These are phyloP conservation scores for Ceratosolen fusciceps DNA, from an alignment of 1,140 invertebrate species.

Conservation along the genomic window DNA sequence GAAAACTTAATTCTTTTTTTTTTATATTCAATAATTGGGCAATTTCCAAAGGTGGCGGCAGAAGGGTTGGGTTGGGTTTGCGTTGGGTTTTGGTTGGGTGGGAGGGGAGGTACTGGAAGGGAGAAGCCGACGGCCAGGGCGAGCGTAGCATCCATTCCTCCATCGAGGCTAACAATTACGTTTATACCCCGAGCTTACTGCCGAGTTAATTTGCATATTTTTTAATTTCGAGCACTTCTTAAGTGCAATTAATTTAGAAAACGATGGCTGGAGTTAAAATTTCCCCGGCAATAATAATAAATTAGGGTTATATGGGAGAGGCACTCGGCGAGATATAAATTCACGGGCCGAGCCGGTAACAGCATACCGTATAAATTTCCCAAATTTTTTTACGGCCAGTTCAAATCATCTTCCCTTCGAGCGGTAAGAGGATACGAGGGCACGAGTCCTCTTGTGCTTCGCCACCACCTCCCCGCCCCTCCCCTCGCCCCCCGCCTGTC, in stretches of 20 bases:
- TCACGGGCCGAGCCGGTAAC: neutral
- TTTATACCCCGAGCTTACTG: no score
- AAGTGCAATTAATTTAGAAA: neutral
- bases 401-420: constrained; percentile 1
- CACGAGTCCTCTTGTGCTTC: no score
- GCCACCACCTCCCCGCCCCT: neutral
- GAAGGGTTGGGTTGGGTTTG: no score
- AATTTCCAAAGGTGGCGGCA: no score
- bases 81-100: no score
- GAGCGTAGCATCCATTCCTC: no score
- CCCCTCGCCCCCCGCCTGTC: neutral
- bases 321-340: neutral
- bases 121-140: no score
- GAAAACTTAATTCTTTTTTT: no score
- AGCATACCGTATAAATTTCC: constrained; percentile 14
- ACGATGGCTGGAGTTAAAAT: neutral
- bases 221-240: no score
- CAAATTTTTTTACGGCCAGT: constrained; percentile 6
- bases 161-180: no score
- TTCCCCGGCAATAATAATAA: constrained; percentile 5
- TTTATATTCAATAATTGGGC: no score
- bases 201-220: neutral
- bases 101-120: no score
- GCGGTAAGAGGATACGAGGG: neutral
- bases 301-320: neutral